Evolutionary conservation across 2,888 invertebrate genomes (phyloP).

Genomic region (Dicranocentrus wangi): DNA sequence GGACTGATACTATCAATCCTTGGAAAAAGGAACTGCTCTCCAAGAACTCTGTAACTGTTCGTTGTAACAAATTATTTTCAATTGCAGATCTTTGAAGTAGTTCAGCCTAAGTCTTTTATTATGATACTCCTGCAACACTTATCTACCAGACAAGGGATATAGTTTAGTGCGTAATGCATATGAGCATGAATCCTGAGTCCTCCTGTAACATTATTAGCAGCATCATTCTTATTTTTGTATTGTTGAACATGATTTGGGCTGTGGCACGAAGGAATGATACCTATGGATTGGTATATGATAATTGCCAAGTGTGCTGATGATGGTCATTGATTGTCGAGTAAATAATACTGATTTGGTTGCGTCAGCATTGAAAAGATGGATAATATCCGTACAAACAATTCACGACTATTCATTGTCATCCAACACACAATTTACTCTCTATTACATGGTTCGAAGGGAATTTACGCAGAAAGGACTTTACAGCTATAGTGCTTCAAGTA

Average conservation of each 20-base stretch:
- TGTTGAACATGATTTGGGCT: slow-evolving; percentile 37
- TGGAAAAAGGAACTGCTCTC: not conserved
- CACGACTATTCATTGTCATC: slow-evolving; percentile 2
- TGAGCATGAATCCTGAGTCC: not conserved
- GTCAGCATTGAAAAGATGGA: slow-evolving; percentile 11
- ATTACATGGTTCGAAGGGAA: not conserved
- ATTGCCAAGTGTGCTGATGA: slow-evolving; percentile 21
- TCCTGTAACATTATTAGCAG: slow-evolving; percentile 22
- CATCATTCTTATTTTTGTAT: slow-evolving; percentile 8
- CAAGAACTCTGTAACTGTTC: not conserved
- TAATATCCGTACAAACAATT: slow-evolving; percentile 10
- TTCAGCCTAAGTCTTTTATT: not conserved
- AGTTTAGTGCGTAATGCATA: not conserved
- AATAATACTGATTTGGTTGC: slow-evolving; percentile 2
- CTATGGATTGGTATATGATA: slow-evolving; percentile 31
- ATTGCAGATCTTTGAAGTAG: slow-evolving; percentile 4
- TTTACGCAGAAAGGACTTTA: not conserved
- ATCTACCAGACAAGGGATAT: no score
- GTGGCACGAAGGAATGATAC: slow-evolving; percentile 34
- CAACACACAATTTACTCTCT: not conserved
- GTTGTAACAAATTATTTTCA: no score
- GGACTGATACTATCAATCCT: slow-evolving; percentile 14
- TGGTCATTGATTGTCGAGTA: slow-evolving; percentile 2
- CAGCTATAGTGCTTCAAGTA: not conserved
- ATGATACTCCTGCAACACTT: no score